Conservation (phyloP, 1,140 invertebrate genomes). For the Caenorhabditis latens region DNA sequence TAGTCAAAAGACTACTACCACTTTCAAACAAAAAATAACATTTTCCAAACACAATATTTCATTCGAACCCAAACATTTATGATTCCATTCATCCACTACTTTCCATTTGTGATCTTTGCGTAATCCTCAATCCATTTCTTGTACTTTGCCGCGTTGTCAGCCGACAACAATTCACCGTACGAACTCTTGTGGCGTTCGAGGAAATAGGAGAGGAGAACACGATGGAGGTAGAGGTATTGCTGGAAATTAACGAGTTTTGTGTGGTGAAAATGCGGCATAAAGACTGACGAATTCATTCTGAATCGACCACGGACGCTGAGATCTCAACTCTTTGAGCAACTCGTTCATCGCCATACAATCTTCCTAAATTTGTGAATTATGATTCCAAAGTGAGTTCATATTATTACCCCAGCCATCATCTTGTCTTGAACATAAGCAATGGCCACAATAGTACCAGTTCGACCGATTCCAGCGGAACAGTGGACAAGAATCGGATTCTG, state of each 20-base stretch:
- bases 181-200: conserved; percentile 56
- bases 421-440: conserved; percentile 69
- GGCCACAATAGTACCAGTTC: conserved; percentile 69
- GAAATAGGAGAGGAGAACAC: conserved; percentile 58
- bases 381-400: too few relatives aligned
- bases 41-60: too few relatives aligned
- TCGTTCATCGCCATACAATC: conserved; percentile 68
- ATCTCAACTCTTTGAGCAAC: conserved; percentile 68
- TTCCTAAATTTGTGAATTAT: neutral
- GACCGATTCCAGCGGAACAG: conserved; percentile 70
- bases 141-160: conserved; percentile 41
- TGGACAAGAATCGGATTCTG: conserved; percentile 70
- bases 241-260: neutral
- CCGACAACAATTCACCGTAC: conserved; percentile 9
- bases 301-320: conserved; percentile 69
- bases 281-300: conserved; percentile 63
- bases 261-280: neutral
- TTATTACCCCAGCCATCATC: conserved; percentile 59
- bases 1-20: too few relatives aligned
- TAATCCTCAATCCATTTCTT: conserved; percentile 59
- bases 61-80: too few relatives aligned
- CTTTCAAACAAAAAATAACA: too few relatives aligned
- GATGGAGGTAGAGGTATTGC: conserved; percentile 64
- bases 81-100: neutral
- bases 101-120: neutral